phyloP scores from a whole-genome alignment of 2,797 vertebrate genomes.

The Spinus pinus region DNA sequence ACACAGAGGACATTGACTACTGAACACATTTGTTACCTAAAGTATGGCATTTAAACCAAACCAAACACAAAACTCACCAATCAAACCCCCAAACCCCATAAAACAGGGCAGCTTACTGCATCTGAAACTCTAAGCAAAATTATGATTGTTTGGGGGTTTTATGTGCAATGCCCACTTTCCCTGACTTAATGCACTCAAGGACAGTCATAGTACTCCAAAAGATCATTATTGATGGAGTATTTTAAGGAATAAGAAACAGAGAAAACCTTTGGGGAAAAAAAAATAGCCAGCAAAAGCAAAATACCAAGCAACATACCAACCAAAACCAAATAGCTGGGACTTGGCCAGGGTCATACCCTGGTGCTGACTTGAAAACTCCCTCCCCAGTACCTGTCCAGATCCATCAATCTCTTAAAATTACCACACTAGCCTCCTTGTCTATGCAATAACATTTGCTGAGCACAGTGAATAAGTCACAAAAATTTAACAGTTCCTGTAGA shows the following conservation, averaged over 20 bases:
- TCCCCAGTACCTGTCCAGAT: neutral
- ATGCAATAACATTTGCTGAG: neutral
- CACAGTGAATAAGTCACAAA: neutral
- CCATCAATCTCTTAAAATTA: neutral
- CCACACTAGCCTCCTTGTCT: neutral
- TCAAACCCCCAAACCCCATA: neutral
- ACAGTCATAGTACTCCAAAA: neutral
- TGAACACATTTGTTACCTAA: neutral
- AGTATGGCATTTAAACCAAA: neutral
- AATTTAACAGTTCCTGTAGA: neutral
- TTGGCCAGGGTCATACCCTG: neutral
- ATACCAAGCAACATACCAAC: neutral
- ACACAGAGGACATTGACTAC: neutral
- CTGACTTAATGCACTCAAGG: neutral
- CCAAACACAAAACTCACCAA: neutral
- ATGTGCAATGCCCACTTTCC: neutral
- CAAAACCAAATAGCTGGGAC: neutral
- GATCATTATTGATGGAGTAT: neutral
- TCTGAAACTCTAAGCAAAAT: neutral
- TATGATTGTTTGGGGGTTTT: neutral
- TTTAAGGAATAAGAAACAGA: neutral
- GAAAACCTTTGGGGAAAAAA: neutral
- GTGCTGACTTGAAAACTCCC: neutral
- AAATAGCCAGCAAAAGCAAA: neutral
- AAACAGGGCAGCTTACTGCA: neutral